A percentile compares a stretch with the other conserved stretches of the same genome.
phyloP scores from a whole-genome alignment of 2,888 invertebrate genomes.

The Rhabditophanes sp. region DNA sequence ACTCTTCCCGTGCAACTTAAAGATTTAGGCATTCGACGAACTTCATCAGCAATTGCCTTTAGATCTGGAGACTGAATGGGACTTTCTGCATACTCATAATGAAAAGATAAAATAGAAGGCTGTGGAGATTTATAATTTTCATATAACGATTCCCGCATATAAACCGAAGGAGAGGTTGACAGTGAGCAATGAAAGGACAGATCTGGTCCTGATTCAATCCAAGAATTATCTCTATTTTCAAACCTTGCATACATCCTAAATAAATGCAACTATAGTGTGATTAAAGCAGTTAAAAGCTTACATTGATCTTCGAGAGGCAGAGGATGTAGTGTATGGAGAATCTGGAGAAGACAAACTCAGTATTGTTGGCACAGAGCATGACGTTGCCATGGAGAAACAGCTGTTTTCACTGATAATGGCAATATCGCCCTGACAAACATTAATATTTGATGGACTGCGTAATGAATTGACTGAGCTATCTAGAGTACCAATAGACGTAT shows the following conservation, averaged over 20 bases:
- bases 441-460: too few relatives aligned
- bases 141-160: constrained; percentile 19
- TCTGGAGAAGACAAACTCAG: too few relatives aligned
- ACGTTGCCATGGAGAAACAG: too few relatives aligned
- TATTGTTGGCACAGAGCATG: too few relatives aligned
- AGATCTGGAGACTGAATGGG: constrained; percentile 27
- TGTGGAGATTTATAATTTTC: constrained; percentile 33
- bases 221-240: constrained; percentile 21
- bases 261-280: constrained; percentile 5
- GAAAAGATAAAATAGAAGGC: constrained; percentile 35
- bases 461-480: too few relatives aligned
- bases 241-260: constrained; percentile 24
- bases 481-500: too few relatives aligned
- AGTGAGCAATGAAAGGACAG: constrained; percentile 35
- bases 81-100: constrained; percentile 29
- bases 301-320: background rate
- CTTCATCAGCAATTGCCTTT: constrained; percentile 16
- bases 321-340: constrained; percentile 3
- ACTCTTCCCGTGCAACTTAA: constrained; percentile 1
- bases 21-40: background rate
- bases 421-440: too few relatives aligned
- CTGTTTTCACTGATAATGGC: too few relatives aligned
- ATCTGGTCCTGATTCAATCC: constrained; percentile 32
- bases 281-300: constrained; percentile 1
- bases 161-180: constrained; percentile 36